Base-by-base conservation (phyloP, 1,140 invertebrate genomes). In the Parasteatoda tepidariorum region DNA sequence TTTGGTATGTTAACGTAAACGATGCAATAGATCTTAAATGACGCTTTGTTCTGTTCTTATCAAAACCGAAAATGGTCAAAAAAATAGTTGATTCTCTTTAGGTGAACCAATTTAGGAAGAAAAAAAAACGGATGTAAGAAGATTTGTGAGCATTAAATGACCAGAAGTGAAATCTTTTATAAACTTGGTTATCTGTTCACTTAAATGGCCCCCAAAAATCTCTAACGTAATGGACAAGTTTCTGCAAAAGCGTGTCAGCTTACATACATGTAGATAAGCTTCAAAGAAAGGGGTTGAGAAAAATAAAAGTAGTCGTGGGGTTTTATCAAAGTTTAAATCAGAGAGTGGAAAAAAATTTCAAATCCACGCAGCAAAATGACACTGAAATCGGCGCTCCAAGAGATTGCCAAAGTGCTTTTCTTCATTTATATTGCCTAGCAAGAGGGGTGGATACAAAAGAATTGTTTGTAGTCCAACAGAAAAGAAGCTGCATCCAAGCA, bases 281-380 rank as follows among this genome's bases (percentile, higher is more conserved):
- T 48, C 48, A 31, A 67, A 73, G 71, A 71, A 70, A 66, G 28
- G 33, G 34, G 68, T 66, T 48, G 59, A 41, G n/a, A 31, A 59
- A 34, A 66, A 81, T 34, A 81, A 81, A 55, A 38, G 64, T 24
- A 38, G 67, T 71, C 79, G 57, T 66, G 67, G 28, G 79, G 33
- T 68, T 82, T 78, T 82, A 82, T 82, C 79, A 82, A 66, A 82
- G 79, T 73, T 82, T 71, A 82, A 82, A 82, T 82, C 79, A 82
- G 67, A 61, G 4, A 48, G 38, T n/a, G n/a, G n/a, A n/a, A 66
- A 81, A 81, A 82, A 82, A 82, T 55, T 82, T 67, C 34, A 82
- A 82, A 82, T 82, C 66, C 79, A 54, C 48, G 55, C 57, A 28
- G 67, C 79, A 54, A 82, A 82, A 71, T 70, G 79, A 67, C 55